Percentiles rank a stretch among this genome's conserved stretches.
Conservation (phyloP, 2,888 invertebrate genomes). For the Incurvaria masculella region DNA sequence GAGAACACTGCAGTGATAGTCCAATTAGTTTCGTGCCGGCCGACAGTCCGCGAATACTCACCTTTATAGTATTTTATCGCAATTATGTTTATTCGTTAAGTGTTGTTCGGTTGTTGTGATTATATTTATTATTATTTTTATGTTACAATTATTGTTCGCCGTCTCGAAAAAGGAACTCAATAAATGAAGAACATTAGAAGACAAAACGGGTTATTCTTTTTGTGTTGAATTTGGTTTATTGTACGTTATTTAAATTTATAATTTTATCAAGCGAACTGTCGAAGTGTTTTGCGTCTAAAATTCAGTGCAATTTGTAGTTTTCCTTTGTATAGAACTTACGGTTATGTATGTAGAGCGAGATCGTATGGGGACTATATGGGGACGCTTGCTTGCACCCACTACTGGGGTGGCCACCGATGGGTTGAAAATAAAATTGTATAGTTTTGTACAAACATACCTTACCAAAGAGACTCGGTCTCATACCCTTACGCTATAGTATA, state of each 20-base stretch:
- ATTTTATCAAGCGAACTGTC: constrained; percentile 50
- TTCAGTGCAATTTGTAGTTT: constrained; percentile 58
- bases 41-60: constrained; percentile 41
- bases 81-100: constrained; percentile 50
- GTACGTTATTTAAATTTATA: constrained; percentile 43
- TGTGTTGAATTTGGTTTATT: constrained; percentile 42
- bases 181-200: constrained; percentile 49
- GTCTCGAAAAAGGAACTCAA: constrained; percentile 31
- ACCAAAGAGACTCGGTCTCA: constrained; percentile 60
- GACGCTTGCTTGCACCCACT: too few species aligned
- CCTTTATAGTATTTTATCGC: constrained; percentile 53
- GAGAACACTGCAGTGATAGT: constrained; percentile 39
- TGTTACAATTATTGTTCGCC: constrained; percentile 28
- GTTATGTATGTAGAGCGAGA: constrained; percentile 45
- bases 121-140: constrained; percentile 45
- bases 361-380: too few species aligned
- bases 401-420: constrained; percentile 24
- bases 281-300: constrained; percentile 52
- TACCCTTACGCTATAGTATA: constrained; percentile 53
- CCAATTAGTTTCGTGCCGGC: constrained; percentile 29
- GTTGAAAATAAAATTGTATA: constrained; percentile 34
- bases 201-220: constrained; percentile 55
- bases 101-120: constrained; percentile 59
- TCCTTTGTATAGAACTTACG: constrained; percentile 55
- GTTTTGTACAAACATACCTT: constrained; percentile 59